Conservation (phyloP, 2,113 vertebrate species). For the Corydoras sp. region DNA sequence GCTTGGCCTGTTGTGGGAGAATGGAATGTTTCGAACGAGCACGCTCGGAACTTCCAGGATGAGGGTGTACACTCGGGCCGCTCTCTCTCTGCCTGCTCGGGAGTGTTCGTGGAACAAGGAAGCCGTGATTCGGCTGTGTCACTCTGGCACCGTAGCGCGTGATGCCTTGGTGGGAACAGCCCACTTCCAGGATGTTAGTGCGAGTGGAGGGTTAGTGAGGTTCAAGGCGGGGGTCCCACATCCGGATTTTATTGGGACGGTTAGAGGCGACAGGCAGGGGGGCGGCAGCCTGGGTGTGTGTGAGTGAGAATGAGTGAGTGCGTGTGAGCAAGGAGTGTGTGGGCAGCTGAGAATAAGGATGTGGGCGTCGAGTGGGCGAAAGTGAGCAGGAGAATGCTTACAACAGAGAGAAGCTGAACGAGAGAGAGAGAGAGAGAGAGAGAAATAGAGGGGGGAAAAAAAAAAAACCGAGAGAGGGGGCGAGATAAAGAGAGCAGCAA, state of each 20-base stretch:
- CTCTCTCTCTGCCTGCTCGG: constrained; percentile 9
- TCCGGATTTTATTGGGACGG: constrained; percentile 65
- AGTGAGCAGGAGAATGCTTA: constrained; percentile 36
- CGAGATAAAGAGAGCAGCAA: constrained; percentile 52
- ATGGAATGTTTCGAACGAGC: constrained; percentile 77
- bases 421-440: constrained; percentile 1
- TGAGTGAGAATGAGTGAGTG: constrained; percentile 24
- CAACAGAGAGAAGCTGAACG: constrained; percentile 33
- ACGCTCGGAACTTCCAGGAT: constrained; percentile 71
- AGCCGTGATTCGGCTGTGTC: constrained; percentile 16
- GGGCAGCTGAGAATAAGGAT: constrained; percentile 54
- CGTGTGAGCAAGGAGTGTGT: constrained; percentile 38
- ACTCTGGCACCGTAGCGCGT: constrained; percentile 1
- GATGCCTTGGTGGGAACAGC: constrained; percentile 12
- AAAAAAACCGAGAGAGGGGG: constrained; percentile 42
- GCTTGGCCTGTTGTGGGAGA: constrained; percentile 57
- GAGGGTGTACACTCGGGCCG: constrained; percentile 58
- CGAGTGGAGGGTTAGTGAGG: constrained; percentile 45
- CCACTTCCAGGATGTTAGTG: constrained; percentile 38
- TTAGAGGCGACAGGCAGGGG: constrained; percentile 30
- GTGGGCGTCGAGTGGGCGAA: constrained; percentile 40
- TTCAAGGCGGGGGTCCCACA: constrained; percentile 55
- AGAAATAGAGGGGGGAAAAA: constrained; percentile 42
- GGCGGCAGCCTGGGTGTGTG: constrained; percentile 31
- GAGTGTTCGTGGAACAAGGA: constrained; percentile 23